Evolutionary conservation across 2,888 invertebrate genomes (phyloP).

Genomic region (Hyposoter didymator): DNA sequence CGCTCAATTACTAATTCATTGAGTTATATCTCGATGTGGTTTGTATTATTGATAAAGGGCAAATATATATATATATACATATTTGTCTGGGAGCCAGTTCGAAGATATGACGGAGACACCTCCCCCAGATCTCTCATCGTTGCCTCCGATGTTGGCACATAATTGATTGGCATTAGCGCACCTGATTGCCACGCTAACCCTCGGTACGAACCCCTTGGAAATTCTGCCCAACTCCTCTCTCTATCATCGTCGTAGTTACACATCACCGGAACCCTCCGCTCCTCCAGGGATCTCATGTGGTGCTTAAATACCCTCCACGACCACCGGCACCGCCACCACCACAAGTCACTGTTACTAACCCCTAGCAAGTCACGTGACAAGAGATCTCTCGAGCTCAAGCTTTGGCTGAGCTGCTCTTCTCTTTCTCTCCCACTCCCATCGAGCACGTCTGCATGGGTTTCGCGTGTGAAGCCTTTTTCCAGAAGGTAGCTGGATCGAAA

Average conservation of each 20-base stretch:
- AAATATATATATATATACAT: not conserved
- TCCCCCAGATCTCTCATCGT: slow-evolving; percentile 32
- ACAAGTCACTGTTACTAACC: slow-evolving; percentile 10
- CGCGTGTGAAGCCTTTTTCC: no score
- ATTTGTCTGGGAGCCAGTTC: not conserved
- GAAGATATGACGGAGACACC: slow-evolving; percentile 53
- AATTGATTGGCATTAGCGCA: slow-evolving; percentile 84
- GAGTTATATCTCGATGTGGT: slow-evolving; percentile 24
- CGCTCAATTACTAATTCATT: slow-evolving; percentile 52
- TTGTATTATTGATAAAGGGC: slow-evolving; percentile 45
- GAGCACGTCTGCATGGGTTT: no score
- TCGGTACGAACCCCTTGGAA: slow-evolving; percentile 57
- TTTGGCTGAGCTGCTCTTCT: not conserved
- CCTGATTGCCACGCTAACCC: slow-evolving; percentile 80
- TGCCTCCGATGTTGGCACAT: slow-evolving; percentile 75
- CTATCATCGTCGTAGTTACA: slow-evolving; percentile 55
- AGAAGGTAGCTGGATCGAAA: no score
- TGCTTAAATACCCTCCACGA: slow-evolving; percentile 72
- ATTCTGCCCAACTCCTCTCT: slow-evolving; percentile 39
- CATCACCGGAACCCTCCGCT: slow-evolving; percentile 15
- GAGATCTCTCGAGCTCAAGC: not conserved
- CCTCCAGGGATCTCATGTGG: slow-evolving; percentile 70
- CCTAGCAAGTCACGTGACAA: slow-evolving; percentile 3
- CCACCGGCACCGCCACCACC: not conserved
- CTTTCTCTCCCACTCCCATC: not conserved